Conservation (phyloP, 2,113 vertebrate genomes). For the Eulemur rufifrons region DNA sequence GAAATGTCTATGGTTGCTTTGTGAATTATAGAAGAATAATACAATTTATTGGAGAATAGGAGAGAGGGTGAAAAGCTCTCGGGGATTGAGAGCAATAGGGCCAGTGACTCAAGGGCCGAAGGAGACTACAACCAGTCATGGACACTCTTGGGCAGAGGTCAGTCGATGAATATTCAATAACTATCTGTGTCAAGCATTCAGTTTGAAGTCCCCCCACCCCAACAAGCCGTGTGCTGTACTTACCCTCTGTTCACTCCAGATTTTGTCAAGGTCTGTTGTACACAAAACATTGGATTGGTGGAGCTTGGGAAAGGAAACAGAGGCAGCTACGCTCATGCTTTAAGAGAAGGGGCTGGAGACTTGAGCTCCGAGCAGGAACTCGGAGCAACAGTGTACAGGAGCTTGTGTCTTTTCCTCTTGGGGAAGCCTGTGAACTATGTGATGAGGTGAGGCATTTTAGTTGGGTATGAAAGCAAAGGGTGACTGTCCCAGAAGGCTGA, state of each 20-base stretch:
- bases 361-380: neutral
- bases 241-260: neutral
- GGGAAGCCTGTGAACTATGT: neutral
- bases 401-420: neutral
- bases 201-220: no score
- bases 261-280: neutral
- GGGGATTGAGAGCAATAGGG: neutral
- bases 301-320: neutral
- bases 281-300: neutral
- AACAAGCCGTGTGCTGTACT: neutral
- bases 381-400: neutral
- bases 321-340: neutral
- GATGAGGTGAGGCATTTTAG: neutral
- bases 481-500: neutral
- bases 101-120: neutral
- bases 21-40: neutral
- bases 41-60: neutral
- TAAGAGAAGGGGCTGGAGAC: neutral
- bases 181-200: neutral
- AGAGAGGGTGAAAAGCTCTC: neutral
- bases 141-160: neutral
- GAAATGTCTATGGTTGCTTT: neutral
- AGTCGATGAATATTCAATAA: neutral
- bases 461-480: conserved; percentile 12
- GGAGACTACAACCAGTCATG: neutral